A percentile compares a stretch with the other conserved stretches of the same genome.
These are phyloP conservation scores for Ceratothoa steindachneri DNA, from an alignment of 2,888 invertebrate species.

Conservation along the genomic window DNA sequence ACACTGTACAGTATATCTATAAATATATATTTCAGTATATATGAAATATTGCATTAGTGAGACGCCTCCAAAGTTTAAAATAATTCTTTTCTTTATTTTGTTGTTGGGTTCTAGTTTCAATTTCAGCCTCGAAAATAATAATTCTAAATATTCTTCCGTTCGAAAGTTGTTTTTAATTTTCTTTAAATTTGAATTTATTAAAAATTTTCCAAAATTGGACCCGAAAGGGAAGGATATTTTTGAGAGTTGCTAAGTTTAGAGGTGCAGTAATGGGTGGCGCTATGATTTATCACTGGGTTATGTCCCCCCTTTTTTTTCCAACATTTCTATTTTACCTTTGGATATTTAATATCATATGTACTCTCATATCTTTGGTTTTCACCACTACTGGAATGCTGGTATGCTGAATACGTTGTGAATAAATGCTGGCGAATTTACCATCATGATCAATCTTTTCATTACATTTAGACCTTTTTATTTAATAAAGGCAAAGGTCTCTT, in stretches of 20 bases:
- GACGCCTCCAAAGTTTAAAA: no score
- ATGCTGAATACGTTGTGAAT: no score
- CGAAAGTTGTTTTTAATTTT: background rate
- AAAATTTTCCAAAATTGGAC: background rate
- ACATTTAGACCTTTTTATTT: no score
- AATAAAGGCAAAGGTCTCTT: no score
- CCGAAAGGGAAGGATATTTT: background rate
- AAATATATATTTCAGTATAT: no score
- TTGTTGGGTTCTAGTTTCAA: background rate
- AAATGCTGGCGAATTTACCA: background rate
- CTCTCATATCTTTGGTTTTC: background rate
- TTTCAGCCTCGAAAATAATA: background rate
- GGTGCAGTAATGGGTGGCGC: background rate
- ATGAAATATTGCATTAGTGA: no score
- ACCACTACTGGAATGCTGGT: background rate
- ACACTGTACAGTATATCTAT: no score
- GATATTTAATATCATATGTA: background rate
- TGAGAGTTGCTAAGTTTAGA: background rate
- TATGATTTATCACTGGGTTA: background rate
- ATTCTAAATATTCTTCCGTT: background rate
- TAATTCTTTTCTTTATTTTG: background rate
- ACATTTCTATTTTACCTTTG: background rate
- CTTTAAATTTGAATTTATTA: background rate
- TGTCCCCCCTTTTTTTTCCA: background rate
- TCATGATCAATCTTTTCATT: no score